Base-by-base conservation (phyloP, 1,140 invertebrate genomes). In the Halictus rubicundus region DNA sequence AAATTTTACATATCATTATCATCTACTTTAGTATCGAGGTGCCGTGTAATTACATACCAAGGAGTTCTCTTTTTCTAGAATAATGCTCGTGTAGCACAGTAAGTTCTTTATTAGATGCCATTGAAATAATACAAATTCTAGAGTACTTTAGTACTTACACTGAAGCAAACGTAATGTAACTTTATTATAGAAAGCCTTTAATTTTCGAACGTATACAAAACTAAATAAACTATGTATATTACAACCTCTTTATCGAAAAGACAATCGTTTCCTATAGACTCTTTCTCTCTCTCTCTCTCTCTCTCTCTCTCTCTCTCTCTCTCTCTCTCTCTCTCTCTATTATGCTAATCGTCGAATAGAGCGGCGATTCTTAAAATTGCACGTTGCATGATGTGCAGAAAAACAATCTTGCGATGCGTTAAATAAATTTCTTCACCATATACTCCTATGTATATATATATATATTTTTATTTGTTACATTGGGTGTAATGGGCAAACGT, bases 141-240 rank as follows among this genome's bases (percentile, higher is more conserved):
- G 63, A 78, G 77, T 82, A 82, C 39, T 46, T 75, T 27, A 65
- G 73, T 75, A 81, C 74, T 84, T 82, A 73, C 72, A 78, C 25
- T 27, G 61, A 54, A 59, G 39, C 46, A 69, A 86, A 85, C 80
- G 32, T 57, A 82, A 82, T 49, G 60, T 79, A 86, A 82, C 68
- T 79, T 85, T 79, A 54, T 85, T 82, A 82, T 72, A 77, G 27
- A 82, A 86, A 76, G 63, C 23, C 25, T 66, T 80, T 71, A 46
- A 71, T 46, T 60, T 83, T 37, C 61, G 46, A 87, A 87, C 73
- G 57, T 83, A 81, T 83, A 87, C 2, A 86, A 87, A 85, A 85
- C 79, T 83, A 85, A 85, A 87, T 85, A 87, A 87, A 86, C 68
- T 86, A 85, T 78, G 63, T 86, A 82, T 86, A 86, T 78, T 87